Evolutionary conservation across 2,888 invertebrate genomes (phyloP).

Genomic region (Phasia obesa): DNA sequence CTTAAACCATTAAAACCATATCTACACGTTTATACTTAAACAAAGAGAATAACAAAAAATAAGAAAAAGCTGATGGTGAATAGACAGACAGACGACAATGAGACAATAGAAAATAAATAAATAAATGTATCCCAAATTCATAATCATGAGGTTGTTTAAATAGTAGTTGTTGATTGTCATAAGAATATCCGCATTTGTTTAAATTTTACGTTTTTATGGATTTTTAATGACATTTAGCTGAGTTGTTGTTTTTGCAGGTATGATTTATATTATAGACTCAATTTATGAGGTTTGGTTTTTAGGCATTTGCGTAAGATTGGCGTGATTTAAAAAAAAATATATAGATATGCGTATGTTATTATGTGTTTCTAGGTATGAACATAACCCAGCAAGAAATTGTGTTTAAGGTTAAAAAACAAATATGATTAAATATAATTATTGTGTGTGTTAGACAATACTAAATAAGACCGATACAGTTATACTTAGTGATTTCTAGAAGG

Average conservation of each 20-base stretch:
- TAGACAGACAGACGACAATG: not conserved
- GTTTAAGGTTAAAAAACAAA: no score
- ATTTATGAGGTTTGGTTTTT: slow-evolving; percentile 32
- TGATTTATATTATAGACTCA: not conserved
- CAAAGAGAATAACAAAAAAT: slow-evolving; percentile 4
- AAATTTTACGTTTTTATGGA: slow-evolving; percentile 45
- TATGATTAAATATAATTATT: no score
- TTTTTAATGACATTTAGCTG: slow-evolving; percentile 30
- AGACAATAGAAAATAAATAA: slow-evolving; percentile 7
- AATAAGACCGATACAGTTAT: no score
- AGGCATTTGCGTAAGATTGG: slow-evolving; percentile 27
- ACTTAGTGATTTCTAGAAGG: no score
- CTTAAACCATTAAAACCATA: slow-evolving; percentile 35
- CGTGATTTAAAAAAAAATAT: slow-evolving; percentile 7
- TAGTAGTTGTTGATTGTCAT: not conserved
- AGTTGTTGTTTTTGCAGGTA: slow-evolving; percentile 11
- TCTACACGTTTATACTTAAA: slow-evolving; percentile 8
- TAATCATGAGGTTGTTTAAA: slow-evolving; percentile 10
- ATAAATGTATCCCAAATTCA: slow-evolving; percentile 2
- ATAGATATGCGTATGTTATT: not conserved
- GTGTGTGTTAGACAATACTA: no score
- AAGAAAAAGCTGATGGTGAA: not conserved
- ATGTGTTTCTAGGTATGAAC: not conserved
- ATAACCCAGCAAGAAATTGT: slow-evolving; percentile 1
- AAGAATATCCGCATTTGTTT: slow-evolving; percentile 15